These are phyloP conservation scores for Catharus fuscescens DNA, from an alignment of 2,113 vertebrate genomes.

Conservation along the genomic window DNA sequence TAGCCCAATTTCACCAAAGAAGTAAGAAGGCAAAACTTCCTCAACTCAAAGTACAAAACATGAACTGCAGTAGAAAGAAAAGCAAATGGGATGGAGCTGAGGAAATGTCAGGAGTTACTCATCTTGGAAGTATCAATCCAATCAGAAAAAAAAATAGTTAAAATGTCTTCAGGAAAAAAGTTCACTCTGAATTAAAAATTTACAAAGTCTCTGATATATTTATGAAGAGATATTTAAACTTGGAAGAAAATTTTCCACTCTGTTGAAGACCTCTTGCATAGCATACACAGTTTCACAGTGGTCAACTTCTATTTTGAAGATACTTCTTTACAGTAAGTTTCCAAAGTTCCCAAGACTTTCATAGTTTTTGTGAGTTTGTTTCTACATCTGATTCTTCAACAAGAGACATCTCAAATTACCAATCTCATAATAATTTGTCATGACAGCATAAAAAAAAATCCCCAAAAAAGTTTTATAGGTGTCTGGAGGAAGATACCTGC, in stretches of 20 bases:
- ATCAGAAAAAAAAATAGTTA: neutral
- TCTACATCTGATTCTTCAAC: neutral
- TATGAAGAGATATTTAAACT: neutral
- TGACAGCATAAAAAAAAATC: neutral
- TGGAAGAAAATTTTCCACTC: neutral
- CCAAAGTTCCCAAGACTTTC: neutral
- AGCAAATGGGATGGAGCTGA: neutral
- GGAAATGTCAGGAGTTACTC: neutral
- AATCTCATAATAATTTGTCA: neutral
- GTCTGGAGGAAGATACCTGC: neutral
- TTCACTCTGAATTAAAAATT: neutral
- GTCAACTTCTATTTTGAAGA: neutral
- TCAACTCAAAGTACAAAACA: neutral
- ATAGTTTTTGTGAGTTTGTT: too few species aligned
- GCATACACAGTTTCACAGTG: neutral
- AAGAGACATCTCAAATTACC: neutral
- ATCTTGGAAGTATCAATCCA: neutral
- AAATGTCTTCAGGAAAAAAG: neutral
- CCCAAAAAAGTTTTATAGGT: neutral
- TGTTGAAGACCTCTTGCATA: neutral
- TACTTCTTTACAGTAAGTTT: neutral
- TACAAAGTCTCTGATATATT: neutral
- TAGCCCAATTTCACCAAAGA: rapidly evolving
- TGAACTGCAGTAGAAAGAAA: neutral
- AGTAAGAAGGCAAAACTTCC: neutral